These are phyloP conservation scores for Amblyopsis rosae DNA, from an alignment of 2,113 vertebrate species.

Conservation along the genomic window DNA sequence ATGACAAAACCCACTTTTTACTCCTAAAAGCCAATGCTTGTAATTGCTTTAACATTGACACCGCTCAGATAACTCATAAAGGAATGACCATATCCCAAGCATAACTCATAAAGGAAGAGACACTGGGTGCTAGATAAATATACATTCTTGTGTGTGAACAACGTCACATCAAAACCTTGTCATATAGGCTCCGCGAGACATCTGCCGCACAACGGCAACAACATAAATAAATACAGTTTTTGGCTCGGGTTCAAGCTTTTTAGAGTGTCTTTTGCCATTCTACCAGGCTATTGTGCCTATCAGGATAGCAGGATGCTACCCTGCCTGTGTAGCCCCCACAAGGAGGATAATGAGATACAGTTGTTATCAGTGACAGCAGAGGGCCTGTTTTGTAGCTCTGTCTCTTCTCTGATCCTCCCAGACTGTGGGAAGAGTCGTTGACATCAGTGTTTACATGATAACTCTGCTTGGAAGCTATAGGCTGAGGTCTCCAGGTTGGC, in stretches of 20 bases:
- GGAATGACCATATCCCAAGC: not conserved
- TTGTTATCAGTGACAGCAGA: constrained; percentile 68
- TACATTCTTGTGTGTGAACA: constrained; percentile 34
- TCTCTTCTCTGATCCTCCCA: constrained; percentile 44
- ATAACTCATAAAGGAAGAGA: not conserved
- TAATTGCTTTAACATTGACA: not conserved
- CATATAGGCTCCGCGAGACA: constrained; percentile 62
- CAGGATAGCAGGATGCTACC: constrained; percentile 58
- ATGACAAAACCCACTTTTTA: not conserved
- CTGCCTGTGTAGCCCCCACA: constrained; percentile 53
- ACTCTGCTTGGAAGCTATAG: not conserved
- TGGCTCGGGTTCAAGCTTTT: constrained; percentile 66
- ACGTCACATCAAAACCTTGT: constrained; percentile 46
- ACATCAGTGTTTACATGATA: constrained; percentile 32
- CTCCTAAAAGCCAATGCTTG: not conserved
- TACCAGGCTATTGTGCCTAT: constrained; percentile 53
- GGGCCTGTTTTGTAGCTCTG: constrained; percentile 46
- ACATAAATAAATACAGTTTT: constrained; percentile 61
- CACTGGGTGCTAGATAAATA: constrained; percentile 26
- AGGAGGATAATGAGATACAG: constrained; percentile 72
- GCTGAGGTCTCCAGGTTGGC: not conserved
- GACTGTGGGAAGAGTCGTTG: constrained; percentile 40
- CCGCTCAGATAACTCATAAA: not conserved
- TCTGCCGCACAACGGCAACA: constrained; percentile 65
- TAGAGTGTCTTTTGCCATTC: constrained; percentile 61